These are phyloP conservation scores for Dynastes maya DNA, from an alignment of 2,888 invertebrate species.

Conservation along the genomic window DNA sequence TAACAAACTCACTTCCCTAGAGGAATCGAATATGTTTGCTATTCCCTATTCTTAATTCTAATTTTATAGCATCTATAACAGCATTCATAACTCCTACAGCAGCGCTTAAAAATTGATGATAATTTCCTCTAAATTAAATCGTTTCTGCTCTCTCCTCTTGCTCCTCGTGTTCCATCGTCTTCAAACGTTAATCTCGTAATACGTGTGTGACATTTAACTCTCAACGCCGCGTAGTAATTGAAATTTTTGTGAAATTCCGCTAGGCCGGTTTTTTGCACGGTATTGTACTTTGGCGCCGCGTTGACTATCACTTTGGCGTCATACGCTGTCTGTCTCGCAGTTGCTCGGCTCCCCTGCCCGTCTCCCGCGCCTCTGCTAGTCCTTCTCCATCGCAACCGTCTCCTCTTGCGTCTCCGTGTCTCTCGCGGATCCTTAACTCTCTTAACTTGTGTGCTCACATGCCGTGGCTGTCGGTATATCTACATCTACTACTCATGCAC, in stretches of 20 bases:
- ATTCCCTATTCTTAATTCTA: no score
- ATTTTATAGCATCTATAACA: no score
- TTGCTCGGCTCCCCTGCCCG: constrained; percentile 64
- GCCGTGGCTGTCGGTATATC: no score
- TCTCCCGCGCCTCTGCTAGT: neutral
- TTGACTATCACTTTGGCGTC: constrained; percentile 71
- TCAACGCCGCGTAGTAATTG: constrained; percentile 23
- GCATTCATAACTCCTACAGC: no score
- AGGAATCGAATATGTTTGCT: no score
- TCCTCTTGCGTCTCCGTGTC: neutral
- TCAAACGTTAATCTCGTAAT: no score
- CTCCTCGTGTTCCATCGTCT: no score
- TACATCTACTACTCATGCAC: no score
- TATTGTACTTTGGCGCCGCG: constrained; percentile 71
- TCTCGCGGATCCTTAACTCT: constrained; percentile 25
- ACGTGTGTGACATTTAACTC: constrained; percentile 19
- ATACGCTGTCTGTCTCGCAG: constrained; percentile 69
- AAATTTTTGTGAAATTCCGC: constrained; percentile 48
- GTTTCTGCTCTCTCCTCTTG: no score
- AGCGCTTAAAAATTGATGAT: no score
- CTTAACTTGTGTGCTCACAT: neutral
- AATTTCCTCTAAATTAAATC: no score
- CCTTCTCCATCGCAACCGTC: neutral
- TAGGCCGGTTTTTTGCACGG: constrained; percentile 67
- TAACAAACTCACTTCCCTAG: no score